phyloP scores from a whole-genome alignment of 2,888 invertebrate species.

The Chelonus formosanus region DNA sequence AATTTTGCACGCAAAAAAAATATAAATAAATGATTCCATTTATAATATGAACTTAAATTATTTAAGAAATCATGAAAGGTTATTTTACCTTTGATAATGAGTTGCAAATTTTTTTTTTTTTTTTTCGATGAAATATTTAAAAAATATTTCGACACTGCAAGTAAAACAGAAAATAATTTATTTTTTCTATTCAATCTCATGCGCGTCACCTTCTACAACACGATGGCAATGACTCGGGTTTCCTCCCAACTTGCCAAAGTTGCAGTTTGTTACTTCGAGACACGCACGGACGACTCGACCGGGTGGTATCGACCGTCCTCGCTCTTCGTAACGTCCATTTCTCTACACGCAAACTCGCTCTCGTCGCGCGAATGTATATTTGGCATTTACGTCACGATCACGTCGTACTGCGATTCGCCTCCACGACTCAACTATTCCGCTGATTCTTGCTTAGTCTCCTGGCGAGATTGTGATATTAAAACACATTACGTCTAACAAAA shows the following conservation, averaged over 20 bases:
- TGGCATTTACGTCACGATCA: conserved; percentile 45
- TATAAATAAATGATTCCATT: neutral
- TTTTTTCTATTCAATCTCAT: too few relatives aligned
- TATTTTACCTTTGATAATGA: too few relatives aligned
- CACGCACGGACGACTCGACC: conserved; percentile 32
- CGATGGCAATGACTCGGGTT: conserved; percentile 11
- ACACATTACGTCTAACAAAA: neutral
- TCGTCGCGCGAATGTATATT: conserved; percentile 38
- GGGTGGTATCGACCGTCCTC: conserved; percentile 35
- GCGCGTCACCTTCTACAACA: conserved; percentile 3
- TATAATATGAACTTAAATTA: neutral
- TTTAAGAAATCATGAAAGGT: neutral
- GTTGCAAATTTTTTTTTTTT: too few relatives aligned
- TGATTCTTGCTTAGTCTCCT: conserved; percentile 22
- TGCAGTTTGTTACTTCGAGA: conserved; percentile 12
- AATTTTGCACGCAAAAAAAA: conserved; percentile 11
- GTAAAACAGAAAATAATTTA: too few relatives aligned
- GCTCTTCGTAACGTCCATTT: conserved; percentile 30
- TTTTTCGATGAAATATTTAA: too few relatives aligned
- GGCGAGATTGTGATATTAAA: conserved; percentile 10
- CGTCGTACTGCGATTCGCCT: conserved; percentile 27
- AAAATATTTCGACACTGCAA: too few relatives aligned
- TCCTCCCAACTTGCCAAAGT: too few relatives aligned
- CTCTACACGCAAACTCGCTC: conserved; percentile 40
- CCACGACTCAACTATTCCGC: conserved; percentile 21